Evolutionary conservation across 2,113 vertebrate genomes (phyloP).

Genomic region (Apaloderma vittatum): DNA sequence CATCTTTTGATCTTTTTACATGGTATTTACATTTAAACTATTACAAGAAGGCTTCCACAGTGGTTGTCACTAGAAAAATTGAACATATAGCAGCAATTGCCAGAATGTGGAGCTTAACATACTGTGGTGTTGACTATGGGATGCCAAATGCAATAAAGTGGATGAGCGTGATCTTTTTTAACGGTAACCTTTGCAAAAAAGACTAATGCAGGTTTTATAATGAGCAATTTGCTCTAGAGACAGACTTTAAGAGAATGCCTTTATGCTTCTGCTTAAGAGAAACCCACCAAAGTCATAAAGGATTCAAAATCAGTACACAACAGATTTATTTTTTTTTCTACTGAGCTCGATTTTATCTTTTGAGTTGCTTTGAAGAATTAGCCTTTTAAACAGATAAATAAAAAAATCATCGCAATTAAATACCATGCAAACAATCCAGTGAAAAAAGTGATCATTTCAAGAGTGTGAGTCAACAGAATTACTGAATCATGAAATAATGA

Average conservation of each 20-base stretch:
- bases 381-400: neutral
- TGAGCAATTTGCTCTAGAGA: neutral
- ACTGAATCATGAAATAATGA: neutral
- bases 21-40: conserved; percentile 4
- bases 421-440: neutral
- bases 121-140: neutral
- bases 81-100: neutral
- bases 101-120: neutral
- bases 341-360: neutral
- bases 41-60: neutral
- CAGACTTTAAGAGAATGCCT: neutral
- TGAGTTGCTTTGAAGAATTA: neutral
- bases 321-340: neutral
- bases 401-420: neutral
- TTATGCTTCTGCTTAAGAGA: neutral
- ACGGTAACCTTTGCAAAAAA: neutral
- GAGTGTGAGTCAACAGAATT: neutral
- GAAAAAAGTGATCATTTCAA: neutral
- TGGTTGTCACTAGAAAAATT: neutral
- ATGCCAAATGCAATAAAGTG: neutral
- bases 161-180: neutral
- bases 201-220: neutral
- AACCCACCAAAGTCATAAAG: neutral
- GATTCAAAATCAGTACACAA: neutral
- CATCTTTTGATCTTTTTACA: conserved; percentile 22